Evolutionary conservation across 1,140 invertebrate species (phyloP).

Genomic region (Camponotus pennsylvanicus): DNA sequence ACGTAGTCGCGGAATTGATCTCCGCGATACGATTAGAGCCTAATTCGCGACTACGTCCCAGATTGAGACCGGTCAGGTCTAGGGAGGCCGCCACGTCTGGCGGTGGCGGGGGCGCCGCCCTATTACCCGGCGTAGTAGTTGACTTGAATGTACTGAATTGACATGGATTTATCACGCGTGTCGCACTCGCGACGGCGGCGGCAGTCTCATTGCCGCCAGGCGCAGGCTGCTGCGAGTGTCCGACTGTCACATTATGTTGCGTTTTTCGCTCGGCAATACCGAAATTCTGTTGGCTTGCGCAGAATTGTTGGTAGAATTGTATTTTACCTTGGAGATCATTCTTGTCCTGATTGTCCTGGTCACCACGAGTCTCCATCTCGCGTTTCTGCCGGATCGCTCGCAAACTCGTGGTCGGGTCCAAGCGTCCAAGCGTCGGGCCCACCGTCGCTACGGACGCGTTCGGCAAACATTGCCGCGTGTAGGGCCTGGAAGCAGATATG

Average conservation of each 20-base stretch:
- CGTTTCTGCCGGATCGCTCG: slow-evolving; percentile 78
- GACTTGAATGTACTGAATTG: slow-evolving; percentile 82
- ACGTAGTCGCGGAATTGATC: slow-evolving; percentile 56
- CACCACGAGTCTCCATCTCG: slow-evolving; percentile 78
- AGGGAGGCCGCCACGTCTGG: slow-evolving; percentile 65
- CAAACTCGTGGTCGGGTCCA: slow-evolving; percentile 64
- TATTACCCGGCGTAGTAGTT: slow-evolving; percentile 27
- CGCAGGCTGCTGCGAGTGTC: slow-evolving; percentile 57
- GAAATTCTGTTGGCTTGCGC: slow-evolving; percentile 75
- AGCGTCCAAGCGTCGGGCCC: slow-evolving; percentile 77
- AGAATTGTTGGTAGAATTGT: slow-evolving; percentile 78
- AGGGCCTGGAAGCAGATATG: slow-evolving; percentile 74
- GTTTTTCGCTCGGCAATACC: slow-evolving; percentile 69
- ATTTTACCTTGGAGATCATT: slow-evolving; percentile 84
- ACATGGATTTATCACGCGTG: slow-evolving; percentile 64
- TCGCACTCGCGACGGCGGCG: slow-evolving; percentile 25
- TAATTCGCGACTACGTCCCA: slow-evolving; percentile 71
- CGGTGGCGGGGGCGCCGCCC: slow-evolving; percentile 40
- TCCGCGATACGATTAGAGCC: slow-evolving; percentile 59
- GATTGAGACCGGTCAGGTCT: slow-evolving; percentile 71
- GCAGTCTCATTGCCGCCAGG: slow-evolving; percentile 62
- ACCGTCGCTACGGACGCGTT: slow-evolving; percentile 80
- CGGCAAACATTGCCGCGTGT: slow-evolving; percentile 82
- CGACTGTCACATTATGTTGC: slow-evolving; percentile 60
- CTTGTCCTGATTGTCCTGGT: slow-evolving; percentile 84